Evolutionary conservation across 2,888 invertebrate species (phyloP), one percentile per base, ranked within the genome.

Genomic region (Eremobia ochroleuca): DNA sequence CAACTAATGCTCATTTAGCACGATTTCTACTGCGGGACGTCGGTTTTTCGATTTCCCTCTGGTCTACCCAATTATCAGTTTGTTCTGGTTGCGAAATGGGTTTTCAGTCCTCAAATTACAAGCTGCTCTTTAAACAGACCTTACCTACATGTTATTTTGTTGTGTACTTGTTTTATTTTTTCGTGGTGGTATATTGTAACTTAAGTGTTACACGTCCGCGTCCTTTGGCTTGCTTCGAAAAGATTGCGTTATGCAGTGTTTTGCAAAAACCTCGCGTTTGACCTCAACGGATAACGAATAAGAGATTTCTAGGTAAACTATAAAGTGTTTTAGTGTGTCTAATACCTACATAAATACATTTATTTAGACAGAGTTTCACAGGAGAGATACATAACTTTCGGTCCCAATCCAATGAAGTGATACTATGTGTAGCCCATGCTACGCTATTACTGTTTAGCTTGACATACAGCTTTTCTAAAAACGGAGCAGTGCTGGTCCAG

Each of bases 221-320:
- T 55, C 25, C 28, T 46, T 46, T 61, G 21, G n/a, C 31, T 34
- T 6, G 40, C 37, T n/a, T 9, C 46, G 4, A 37, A 66, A 28
- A 25, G 25, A 55, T 62, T 37, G 62, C 61, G 70, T 62, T 65
- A 61, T 43, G 61, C 31, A 43, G 58, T 58, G 74, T 79, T 76
- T 71, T 75, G 58, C 59, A 82, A 71, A 66, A 46, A 61, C 28
- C 11, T 49, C 55, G 61, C 58, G 64, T 73, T 46, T 37, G 65
- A 79, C 68, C 71, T 59, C 43, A 66, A 76, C 71, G 31, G 31
- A 37, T 34, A 46, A 52, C 40, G 74, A 80, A 85, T 65, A 76
- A 70, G 8, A 65, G 69, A 83, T 76, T 77, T 81, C 65, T 83
- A 59, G 73, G 73, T 64, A 76, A 65, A 55, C 15, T 37, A 46